phyloP scores from a whole-genome alignment of 2,888 invertebrate species.

The Ceraclea dissimilis region DNA sequence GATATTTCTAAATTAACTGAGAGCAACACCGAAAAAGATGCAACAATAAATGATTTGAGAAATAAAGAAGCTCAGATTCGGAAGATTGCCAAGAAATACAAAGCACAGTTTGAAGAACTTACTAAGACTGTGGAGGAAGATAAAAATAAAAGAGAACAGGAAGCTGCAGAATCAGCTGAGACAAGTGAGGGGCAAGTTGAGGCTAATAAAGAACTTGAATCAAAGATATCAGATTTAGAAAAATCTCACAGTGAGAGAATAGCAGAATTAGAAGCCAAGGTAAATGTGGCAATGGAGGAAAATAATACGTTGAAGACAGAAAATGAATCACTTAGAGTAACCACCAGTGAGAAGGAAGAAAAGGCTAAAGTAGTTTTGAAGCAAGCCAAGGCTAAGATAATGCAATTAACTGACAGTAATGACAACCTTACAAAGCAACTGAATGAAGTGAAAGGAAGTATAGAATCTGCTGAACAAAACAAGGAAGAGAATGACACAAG shows the following conservation, averaged over 20 bases:
- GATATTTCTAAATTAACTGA: conserved; percentile 57
- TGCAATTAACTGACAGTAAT: conserved; percentile 63
- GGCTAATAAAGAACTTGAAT: conserved; percentile 47
- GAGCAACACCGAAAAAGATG: conserved; percentile 59
- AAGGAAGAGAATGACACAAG: conserved; percentile 51
- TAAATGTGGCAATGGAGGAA: conserved; percentile 47
- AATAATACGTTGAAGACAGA: conserved; percentile 60
- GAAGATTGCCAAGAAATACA: conserved; percentile 90
- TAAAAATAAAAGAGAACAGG: conserved; percentile 45
- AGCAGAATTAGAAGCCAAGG: conserved; percentile 39
- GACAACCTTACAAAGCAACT: conserved; percentile 53
- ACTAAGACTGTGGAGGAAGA: conserved; percentile 58
- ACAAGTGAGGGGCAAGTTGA: conserved; percentile 41
- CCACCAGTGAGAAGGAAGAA: conserved; percentile 55
- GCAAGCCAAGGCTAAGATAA: conserved; percentile 67
- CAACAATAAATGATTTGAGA: conserved; percentile 56
- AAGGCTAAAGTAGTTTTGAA: conserved; percentile 60
- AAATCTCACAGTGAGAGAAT: conserved; percentile 34
- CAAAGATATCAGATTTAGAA: conserved; percentile 39
- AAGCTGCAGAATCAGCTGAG: conserved; percentile 42
- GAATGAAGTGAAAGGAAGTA: conserved; percentile 44
- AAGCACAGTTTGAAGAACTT: conserved; percentile 74
- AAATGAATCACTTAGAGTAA: conserved; percentile 50
- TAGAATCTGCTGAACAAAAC: conserved; percentile 46
- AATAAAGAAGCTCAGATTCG: conserved; percentile 68